A percentile compares a stretch with the other conserved stretches of the same genome.
Conservation (phyloP, 2,797 vertebrate genomes). For the Taeniopygia guttata region DNA sequence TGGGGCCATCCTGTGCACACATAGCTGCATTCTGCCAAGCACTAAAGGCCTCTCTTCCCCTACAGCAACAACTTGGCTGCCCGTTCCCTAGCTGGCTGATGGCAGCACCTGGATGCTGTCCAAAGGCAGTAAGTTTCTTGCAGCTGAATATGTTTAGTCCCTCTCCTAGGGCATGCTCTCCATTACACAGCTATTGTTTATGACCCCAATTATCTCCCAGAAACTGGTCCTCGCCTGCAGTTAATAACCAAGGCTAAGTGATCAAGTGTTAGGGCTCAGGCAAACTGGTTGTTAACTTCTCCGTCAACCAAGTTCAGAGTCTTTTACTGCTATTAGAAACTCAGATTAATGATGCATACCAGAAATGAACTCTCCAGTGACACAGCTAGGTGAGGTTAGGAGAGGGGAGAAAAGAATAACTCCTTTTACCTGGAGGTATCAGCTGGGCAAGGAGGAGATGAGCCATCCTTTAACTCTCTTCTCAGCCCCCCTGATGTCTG, state of each 20-base stretch:
- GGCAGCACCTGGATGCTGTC: constrained; percentile 34
- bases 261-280: constrained; percentile 35
- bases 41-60: not conserved
- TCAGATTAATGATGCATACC: constrained; percentile 35
- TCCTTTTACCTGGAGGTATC: not conserved
- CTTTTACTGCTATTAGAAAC: constrained; percentile 26
- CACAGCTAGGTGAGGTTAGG: not conserved
- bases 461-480: not conserved
- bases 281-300: constrained; percentile 49
- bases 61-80: not conserved
- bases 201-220: constrained; percentile 36
- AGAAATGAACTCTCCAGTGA: constrained; percentile 20
- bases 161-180: constrained; percentile 18
- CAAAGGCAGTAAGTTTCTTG: constrained; percentile 47
- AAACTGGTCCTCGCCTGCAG: constrained; percentile 51
- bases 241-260: constrained; percentile 66
- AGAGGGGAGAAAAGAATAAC: not conserved
- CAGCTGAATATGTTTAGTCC: constrained; percentile 29
- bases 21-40: not conserved
- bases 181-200: constrained; percentile 43
- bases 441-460: not conserved
- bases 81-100: constrained; percentile 9
- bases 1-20: not conserved
- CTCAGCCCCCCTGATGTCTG: not conserved
- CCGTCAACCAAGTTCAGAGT: constrained; percentile 4